These are phyloP conservation scores for Phania funesta DNA, from an alignment of 2,888 invertebrate species.

Conservation along the genomic window DNA sequence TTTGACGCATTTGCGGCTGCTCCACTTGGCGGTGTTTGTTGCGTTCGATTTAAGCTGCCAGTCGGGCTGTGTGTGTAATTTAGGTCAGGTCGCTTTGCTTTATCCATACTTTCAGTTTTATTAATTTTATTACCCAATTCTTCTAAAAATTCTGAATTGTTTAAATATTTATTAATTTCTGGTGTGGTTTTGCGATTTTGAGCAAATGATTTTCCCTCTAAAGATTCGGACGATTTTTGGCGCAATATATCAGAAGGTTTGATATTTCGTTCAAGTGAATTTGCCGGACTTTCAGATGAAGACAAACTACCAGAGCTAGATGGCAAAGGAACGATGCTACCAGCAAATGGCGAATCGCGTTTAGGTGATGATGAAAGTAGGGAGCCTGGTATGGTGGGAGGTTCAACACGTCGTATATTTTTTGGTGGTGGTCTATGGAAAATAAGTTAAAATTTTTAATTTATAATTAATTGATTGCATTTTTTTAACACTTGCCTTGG, in stretches of 20 bases:
- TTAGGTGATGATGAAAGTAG: constrained; percentile 78
- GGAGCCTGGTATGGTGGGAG: constrained; percentile 80
- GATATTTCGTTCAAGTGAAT: constrained; percentile 79
- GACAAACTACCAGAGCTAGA: constrained; percentile 73
- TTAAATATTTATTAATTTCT: constrained; percentile 77
- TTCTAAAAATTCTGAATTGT: constrained; percentile 78
- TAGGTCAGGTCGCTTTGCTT: constrained; percentile 75
- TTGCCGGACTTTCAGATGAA: constrained; percentile 77
- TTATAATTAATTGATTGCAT: background rate
- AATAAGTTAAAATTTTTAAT: constrained; percentile 35
- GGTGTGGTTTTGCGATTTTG: constrained; percentile 79
- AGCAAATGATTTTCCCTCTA: constrained; percentile 78
- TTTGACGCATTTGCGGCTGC: constrained; percentile 33
- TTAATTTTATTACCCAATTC: constrained; percentile 79
- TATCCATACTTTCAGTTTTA: constrained; percentile 79
- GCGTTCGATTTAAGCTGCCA: constrained; percentile 79
- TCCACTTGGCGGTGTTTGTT: constrained; percentile 69
- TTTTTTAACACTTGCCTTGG: constrained; percentile 82
- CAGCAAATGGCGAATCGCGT: constrained; percentile 75
- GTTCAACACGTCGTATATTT: constrained; percentile 84
- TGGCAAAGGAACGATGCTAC: constrained; percentile 75
- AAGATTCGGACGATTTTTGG: constrained; percentile 80
- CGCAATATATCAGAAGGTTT: constrained; percentile 80
- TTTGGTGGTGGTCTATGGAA: constrained; percentile 84
- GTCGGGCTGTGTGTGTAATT: constrained; percentile 75